Conservation (phyloP, 2,113 vertebrate genomes). For the Dolichotis patagonum region DNA sequence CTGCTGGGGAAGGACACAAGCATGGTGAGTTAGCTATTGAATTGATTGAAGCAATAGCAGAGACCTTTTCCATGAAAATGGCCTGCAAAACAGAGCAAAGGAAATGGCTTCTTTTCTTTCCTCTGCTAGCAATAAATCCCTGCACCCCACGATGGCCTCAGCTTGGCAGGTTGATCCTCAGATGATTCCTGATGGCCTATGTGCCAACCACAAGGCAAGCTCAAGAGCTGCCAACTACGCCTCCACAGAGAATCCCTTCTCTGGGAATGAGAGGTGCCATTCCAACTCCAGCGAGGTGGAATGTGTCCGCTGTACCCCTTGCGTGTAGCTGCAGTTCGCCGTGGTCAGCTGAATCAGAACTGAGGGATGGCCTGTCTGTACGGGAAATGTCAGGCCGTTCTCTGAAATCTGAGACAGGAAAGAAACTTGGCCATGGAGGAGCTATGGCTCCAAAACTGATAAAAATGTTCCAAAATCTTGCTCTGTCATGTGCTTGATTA, state of each 20-base stretch:
- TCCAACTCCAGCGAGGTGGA: conserved; percentile 75
- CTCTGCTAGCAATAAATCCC: conserved; percentile 52
- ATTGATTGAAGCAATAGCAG: neutral
- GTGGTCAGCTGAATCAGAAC: conserved; percentile 51
- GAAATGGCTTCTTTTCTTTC: conserved; percentile 47
- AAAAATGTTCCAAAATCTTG: conserved; percentile 61
- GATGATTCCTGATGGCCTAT: conserved; percentile 73
- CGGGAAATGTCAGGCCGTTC: neutral
- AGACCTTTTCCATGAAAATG: neutral
- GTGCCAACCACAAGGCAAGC: conserved; percentile 70
- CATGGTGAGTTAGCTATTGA: neutral
- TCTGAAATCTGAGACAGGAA: conserved; percentile 59
- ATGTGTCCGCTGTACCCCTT: neutral
- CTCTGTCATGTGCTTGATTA: conserved; percentile 61
- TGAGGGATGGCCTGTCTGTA: neutral
- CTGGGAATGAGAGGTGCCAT: conserved; percentile 44
- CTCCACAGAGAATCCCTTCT: conserved; percentile 78
- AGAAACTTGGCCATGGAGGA: neutral
- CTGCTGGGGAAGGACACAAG: conserved; percentile 21
- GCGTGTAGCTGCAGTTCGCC: conserved; percentile 10
- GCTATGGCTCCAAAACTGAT: conserved; percentile 44
- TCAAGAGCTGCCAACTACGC: conserved; percentile 55
- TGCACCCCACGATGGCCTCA: conserved; percentile 41
- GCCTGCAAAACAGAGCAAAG: neutral
- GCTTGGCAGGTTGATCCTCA: conserved; percentile 69